Conservation (phyloP, 2,888 invertebrate genomes). For the Eretmocerus hayati region DNA sequence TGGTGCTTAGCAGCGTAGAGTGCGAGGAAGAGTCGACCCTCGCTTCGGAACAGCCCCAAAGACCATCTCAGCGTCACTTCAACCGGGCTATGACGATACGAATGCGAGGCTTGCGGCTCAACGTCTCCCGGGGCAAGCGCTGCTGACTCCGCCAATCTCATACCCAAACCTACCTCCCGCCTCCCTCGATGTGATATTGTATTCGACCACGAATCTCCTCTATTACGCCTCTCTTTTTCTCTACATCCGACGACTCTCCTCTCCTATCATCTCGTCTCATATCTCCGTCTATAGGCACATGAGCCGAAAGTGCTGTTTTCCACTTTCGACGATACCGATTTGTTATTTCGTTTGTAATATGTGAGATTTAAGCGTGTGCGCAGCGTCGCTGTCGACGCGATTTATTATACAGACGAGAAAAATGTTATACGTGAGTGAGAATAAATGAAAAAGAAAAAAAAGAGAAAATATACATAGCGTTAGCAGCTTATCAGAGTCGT, state of each 20-base stretch:
- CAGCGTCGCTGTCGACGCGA: background rate
- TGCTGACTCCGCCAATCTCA: constrained; percentile 31
- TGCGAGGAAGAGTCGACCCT: constrained; percentile 40
- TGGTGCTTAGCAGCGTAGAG: constrained; percentile 64
- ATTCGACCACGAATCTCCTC: background rate
- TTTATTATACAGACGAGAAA: constrained; percentile 4
- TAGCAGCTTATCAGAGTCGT: background rate
- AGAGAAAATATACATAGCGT: background rate
- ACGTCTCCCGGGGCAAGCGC: constrained; percentile 43
- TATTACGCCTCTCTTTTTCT: too few relatives aligned
- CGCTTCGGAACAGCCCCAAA: constrained; percentile 32
- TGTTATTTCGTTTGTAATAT: constrained; percentile 1
- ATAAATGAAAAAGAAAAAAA: background rate
- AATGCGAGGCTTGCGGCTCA: constrained; percentile 67
- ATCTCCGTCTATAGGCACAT: too few relatives aligned
- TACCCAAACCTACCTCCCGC: background rate
- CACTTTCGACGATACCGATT: background rate
- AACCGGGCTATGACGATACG: constrained; percentile 87
- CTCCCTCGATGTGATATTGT: constrained; percentile 5
- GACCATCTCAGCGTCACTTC: constrained; percentile 67
- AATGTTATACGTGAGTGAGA: background rate
- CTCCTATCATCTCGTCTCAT: too few relatives aligned
- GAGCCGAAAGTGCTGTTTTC: too few relatives aligned
- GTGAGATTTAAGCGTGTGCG: constrained; percentile 18
- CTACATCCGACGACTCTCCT: too few relatives aligned